Conservation (phyloP, 1,140 invertebrate genomes). For the Brachionus koreanus region DNA sequence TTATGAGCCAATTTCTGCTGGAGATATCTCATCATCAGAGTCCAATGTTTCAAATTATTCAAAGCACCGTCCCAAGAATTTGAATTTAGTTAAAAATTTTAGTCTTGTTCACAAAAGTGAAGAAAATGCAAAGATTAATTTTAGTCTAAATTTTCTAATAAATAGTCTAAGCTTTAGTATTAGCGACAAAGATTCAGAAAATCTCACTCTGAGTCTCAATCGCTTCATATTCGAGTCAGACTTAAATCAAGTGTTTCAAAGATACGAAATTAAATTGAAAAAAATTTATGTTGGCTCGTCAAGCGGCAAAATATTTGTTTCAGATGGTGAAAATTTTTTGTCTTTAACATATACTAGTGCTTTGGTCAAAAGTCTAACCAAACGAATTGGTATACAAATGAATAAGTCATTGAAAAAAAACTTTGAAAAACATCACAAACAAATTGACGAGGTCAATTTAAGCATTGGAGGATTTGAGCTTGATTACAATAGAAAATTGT, state of each 20-base stretch:
- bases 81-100: background rate
- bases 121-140: background rate
- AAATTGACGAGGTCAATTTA: background rate
- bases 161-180: background rate
- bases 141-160: background rate
- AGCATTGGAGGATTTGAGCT: background rate
- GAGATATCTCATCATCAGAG: background rate
- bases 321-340: background rate
- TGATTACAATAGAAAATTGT: background rate
- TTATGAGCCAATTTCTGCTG: background rate
- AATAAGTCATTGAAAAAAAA: background rate
- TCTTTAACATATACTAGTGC: background rate
- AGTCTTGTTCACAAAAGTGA: background rate
- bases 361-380: conserved; percentile 1
- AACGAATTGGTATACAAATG: background rate
- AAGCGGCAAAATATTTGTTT: background rate
- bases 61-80: background rate
- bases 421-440: background rate
- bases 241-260: conserved; percentile 4
- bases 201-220: background rate
- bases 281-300: background rate
- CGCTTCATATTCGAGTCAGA: conserved; percentile 18
- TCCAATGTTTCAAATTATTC: background rate
- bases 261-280: conserved; percentile 11
- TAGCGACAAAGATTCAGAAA: background rate